These are phyloP conservation scores for Syngnathus floridae DNA, from an alignment of 2,113 vertebrate genomes.

Conservation along the genomic window DNA sequence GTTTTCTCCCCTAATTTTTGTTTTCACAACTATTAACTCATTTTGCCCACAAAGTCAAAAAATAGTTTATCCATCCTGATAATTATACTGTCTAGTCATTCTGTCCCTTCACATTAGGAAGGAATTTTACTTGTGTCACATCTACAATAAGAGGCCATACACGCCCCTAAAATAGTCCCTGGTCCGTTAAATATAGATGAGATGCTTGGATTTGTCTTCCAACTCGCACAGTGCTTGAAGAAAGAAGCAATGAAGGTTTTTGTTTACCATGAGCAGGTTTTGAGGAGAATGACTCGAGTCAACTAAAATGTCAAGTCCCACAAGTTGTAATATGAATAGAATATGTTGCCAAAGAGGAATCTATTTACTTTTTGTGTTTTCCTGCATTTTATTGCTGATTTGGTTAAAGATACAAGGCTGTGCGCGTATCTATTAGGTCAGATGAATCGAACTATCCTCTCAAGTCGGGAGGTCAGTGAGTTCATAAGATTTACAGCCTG, in stretches of 20 bases:
- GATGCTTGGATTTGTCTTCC: slow-evolving; percentile 47
- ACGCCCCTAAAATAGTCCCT: slow-evolving; percentile 59
- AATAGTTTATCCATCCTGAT: slow-evolving; percentile 5
- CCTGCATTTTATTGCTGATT: not conserved
- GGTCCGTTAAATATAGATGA: slow-evolving; percentile 66
- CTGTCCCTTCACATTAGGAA: slow-evolving; percentile 28
- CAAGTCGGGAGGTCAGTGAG: not conserved
- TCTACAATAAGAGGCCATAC: slow-evolving; percentile 37
- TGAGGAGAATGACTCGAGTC: slow-evolving; percentile 3
- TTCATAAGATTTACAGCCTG: slow-evolving; percentile 11
- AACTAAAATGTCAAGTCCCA: not conserved
- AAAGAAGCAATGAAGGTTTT: slow-evolving; percentile 15
- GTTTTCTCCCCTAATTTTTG: not conserved
- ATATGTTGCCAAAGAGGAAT: not conserved
- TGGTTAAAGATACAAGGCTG: not conserved
- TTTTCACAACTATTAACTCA: too few species aligned
- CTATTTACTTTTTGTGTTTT: not conserved
- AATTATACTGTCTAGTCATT: slow-evolving; percentile 12
- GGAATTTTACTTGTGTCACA: slow-evolving; percentile 28
- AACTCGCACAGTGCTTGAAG: slow-evolving; percentile 20
- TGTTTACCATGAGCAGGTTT: slow-evolving; percentile 17
- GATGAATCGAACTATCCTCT: not conserved
- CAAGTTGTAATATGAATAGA: not conserved
- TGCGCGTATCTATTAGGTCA: not conserved
- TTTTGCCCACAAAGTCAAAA: not conserved